Evolutionary conservation across 1,140 invertebrate species (phyloP), one percentile per base, ranked within the genome.

Genomic region (Cepaea nemoralis): DNA sequence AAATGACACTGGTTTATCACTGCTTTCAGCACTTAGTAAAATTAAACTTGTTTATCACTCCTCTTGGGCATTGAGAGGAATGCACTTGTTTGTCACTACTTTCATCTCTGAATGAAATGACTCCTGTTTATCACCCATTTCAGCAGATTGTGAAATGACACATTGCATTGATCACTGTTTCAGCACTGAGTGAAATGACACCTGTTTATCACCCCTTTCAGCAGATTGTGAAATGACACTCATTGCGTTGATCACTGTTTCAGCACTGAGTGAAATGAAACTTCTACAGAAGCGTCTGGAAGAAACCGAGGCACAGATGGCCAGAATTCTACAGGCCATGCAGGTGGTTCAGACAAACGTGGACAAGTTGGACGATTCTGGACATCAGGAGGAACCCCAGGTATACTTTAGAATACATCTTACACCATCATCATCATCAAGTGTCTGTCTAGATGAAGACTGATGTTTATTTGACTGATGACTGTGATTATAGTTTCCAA

Each of bases 281-380:
- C 94, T 95, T 87, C 94, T 97, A 88, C 93, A 95, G 86, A 94
- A 94, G 87, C 93, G 96, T 83, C 94, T 97, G 87, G 95, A 95
- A 91, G 96, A 97, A 93, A 98, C 96, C 67, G 96, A 98, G 92
- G 94, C 94, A 88, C 95, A 96, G 83, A 97, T 97, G 96, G 95
- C 96, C 92, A 93, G 95, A 90, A 96, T 97, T 91, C 94, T 97
- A 87, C 93, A 94, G 87, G 95, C 97, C 90, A 96, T 97, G 94
- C 94, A 94, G 88, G 93, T 93, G 87, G 94, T 95, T 16, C 80
- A 83, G 27, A 71, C 73, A 12, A 85, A 85, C 45, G 83, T 86
- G 0, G 80, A 79, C 33, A 73, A 80, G 22, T 67, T 83, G 16
- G 33, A 63, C 22, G 27, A 31, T 31, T 27, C 12, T 6, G 2